Evolutionary conservation across 2,888 invertebrate species (phyloP), one percentile per base, ranked within the genome.

Genomic region (Aphidoletes aphidimyza): DNA sequence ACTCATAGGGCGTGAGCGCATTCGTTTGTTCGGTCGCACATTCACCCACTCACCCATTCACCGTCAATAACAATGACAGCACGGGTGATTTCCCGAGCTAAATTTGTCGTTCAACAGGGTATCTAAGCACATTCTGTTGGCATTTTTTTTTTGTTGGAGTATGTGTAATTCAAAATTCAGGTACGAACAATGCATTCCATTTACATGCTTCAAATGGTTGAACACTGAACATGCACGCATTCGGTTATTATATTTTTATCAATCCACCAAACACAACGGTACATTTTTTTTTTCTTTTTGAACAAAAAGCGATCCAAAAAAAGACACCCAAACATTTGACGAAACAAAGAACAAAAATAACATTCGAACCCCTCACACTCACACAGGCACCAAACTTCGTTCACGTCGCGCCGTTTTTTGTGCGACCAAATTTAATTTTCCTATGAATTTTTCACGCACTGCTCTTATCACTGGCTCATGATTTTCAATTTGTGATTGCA

Each of bases 401-500:
- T 69, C 69, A 69, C 30, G 69, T 34, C 69, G 69, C 69, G 69
- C 30, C 69, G 69, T 69, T 30, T 54, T 69, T 69, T 30, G 30
- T 69, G 69, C 69, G 69, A 69, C 69, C 30, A 69, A 69, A 69
- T 69, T 69, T 69, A 69, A 69, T 30, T 69, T 69, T 69, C 34
- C 26, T 69, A 69, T 69, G 69, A 69, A 30, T 69, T 69, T 69
- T 30, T n/a, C 30, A 69, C 69, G 69, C 69, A 30, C 69, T 54
- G 54, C 69, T 69, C 69, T 69, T 69, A 69, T 69, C 69, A 30
- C 26, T 69, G 69, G 69, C 69, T 69, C 69, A 69, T 69, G 69
- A 69, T 69, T 69, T 69, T 69, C 69, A 69, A 69, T 69, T 69
- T 69, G 69, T 30, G 69, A 69, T 69, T 42, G 6, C 42, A 42